phyloP scores from a whole-genome alignment of 2,797 vertebrate species.

The Galago senegalensis region DNA sequence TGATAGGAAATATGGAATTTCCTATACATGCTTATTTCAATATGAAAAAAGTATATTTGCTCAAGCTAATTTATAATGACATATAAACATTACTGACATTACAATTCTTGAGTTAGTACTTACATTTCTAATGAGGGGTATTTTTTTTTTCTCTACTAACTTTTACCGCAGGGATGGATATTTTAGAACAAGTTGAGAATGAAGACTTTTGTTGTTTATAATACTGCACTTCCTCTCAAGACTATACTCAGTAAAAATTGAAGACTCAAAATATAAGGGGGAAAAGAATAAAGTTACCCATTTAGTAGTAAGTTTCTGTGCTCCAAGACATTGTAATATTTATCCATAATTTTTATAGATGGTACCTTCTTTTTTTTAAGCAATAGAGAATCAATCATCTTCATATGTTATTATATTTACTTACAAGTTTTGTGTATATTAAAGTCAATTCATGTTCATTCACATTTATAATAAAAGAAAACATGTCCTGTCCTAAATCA shows the following conservation, averaged over 20 bases:
- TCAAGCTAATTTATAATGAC: not conserved
- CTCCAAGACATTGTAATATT: not conserved
- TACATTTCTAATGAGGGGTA: not conserved
- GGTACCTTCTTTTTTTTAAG: not conserved
- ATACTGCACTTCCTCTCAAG: not conserved
- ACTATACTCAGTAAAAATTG: not conserved
- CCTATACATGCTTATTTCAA: not conserved
- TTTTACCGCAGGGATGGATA: not conserved
- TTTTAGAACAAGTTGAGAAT: conserved; percentile 20
- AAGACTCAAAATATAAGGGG: not conserved
- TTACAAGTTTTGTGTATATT: not conserved
- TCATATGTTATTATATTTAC: not conserved
- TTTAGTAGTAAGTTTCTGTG: not conserved
- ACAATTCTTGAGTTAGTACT: not conserved
- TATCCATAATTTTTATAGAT: not conserved
- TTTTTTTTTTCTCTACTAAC: not conserved
- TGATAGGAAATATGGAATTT: not conserved
- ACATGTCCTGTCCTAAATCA: not conserved
- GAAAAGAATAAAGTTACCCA: not conserved
- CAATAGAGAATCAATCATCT: not conserved
- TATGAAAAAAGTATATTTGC: not conserved
- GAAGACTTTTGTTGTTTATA: not conserved
- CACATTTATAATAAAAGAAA: not conserved
- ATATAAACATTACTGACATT: not conserved
- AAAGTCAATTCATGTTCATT: not conserved